Base-by-base conservation (phyloP, 2,888 invertebrate species). In the Parasteatoda lunata region DNA sequence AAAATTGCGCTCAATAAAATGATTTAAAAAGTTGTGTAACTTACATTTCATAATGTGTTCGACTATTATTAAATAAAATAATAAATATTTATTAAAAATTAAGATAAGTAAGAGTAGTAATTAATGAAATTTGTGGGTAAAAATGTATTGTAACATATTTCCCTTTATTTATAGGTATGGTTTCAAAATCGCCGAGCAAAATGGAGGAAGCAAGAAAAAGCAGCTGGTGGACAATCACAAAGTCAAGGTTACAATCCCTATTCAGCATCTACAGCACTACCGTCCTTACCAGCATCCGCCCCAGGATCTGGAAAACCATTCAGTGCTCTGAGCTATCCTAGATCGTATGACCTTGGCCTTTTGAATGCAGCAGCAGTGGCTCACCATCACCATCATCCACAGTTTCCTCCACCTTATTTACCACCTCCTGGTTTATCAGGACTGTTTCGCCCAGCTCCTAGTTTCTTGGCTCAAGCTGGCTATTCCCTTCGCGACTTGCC, bases 131-230 rank as follows among this genome's bases (percentile, higher is more conserved):
- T 30, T 30, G 30, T 30, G 30, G 30, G 30, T 30, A 30, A 30
- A 30, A 30, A 30, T 30, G 2, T 30, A 30, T 30, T 30, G 30
- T 30, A 30, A 75, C 73, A 13, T 64, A 47, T 51, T 54, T 75
- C 15, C 4, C 73, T 81, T 49, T 54, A 73, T 30, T 71, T 78
- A 64, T 48, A 90, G 90, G 90, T 90, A 7, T 90, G 90, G 90
- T 90, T 90, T 70, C 90, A 90, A 90, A 91, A 90, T 89, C 89
- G 92, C 80, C 88, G 92, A 73, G 92, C 92, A 5, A 92, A 92
- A 89, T 91, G 91, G 91, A 82, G 92, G n/a, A 92, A 92, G 75
- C 90, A 90, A 69, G 90, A 90, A 51, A 90, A 90, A 73, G 88
- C 89, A 7, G 88, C 89, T 15, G 89, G 88, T 49, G 86, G 86